phyloP scores from a whole-genome alignment of 1,140 invertebrate species.

The Drosophila quadrilineata region DNA sequence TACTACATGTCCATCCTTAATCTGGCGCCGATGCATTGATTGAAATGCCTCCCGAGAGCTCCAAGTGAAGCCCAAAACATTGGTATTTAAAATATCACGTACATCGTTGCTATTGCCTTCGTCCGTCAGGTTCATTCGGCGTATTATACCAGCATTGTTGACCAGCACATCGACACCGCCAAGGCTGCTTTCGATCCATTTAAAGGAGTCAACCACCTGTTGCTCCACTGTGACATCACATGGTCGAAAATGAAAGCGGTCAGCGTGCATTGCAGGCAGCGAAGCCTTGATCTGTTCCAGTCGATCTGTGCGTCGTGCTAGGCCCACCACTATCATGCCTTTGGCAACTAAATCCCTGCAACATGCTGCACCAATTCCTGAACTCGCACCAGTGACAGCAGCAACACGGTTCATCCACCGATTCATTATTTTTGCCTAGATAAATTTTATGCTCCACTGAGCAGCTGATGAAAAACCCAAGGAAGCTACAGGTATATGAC shows the following conservation, averaged over 20 bases:
- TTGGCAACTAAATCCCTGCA: slow-evolving; percentile 80
- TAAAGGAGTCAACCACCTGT: slow-evolving; percentile 84
- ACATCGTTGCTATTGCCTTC: slow-evolving; percentile 52
- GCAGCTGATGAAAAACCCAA: no score
- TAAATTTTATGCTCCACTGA: no score
- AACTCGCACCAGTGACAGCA: slow-evolving; percentile 81
- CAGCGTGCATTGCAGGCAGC: slow-evolving; percentile 37
- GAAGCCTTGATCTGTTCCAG: slow-evolving; percentile 55
- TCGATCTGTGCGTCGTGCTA: slow-evolving; percentile 85
- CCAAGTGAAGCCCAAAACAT: slow-evolving; percentile 84
- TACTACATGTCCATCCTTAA: slow-evolving; percentile 84
- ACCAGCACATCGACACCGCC: slow-evolving; percentile 86
- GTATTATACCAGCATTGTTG: slow-evolving; percentile 85
- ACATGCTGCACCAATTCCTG: slow-evolving; percentile 83
- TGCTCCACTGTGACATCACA: slow-evolving; percentile 86
- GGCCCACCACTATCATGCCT: slow-evolving; percentile 86
- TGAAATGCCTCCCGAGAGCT: slow-evolving; percentile 84
- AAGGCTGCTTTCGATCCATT: slow-evolving; percentile 83
- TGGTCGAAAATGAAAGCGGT: slow-evolving; percentile 71
- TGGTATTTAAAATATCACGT: slow-evolving; percentile 76
- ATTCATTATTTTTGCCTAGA: slow-evolving; percentile 32
- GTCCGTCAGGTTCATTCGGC: slow-evolving; percentile 42
- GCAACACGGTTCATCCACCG: slow-evolving; percentile 65
- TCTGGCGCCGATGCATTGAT: slow-evolving; percentile 83
- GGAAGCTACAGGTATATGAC: no score